phyloP scores from a whole-genome alignment of 2,888 invertebrate species.

The Choreutis nemorana region DNA sequence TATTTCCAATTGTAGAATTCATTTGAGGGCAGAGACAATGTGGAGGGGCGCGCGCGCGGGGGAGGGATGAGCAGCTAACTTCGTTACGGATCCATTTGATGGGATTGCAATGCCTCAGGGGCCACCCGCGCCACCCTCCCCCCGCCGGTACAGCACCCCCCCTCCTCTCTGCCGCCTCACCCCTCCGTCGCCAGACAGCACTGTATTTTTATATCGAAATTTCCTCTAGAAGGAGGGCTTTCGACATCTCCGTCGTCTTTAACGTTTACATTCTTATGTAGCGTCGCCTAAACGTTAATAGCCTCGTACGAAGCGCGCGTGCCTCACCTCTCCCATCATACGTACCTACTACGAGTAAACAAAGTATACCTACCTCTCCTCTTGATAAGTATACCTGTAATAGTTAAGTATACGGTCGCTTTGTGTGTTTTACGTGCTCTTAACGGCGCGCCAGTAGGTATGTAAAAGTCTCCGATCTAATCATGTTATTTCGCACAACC shows the following conservation, averaged over 20 bases:
- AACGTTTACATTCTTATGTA: conserved; percentile 67
- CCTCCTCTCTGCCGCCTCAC: conserved; percentile 13
- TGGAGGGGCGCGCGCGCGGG: conserved; percentile 61
- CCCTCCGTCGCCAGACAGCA: conserved; percentile 31
- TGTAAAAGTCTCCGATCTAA: conserved; percentile 42
- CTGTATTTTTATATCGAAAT: conserved; percentile 67
- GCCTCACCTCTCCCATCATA: conserved; percentile 25
- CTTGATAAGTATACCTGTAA: not conserved
- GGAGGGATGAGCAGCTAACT: conserved; percentile 72
- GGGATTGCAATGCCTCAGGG: conserved; percentile 72
- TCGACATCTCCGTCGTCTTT: conserved; percentile 55
- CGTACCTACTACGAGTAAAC: conserved; percentile 10
- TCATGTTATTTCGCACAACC: conserved; percentile 41
- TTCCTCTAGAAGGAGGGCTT: conserved; percentile 56
- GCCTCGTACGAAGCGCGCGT: conserved; percentile 44
- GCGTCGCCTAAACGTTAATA: conserved; percentile 63
- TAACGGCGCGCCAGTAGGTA: conserved; percentile 36
- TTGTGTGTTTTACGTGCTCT: conserved; percentile 41
- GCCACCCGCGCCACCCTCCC: conserved; percentile 36
- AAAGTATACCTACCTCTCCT: not conserved
- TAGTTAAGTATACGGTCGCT: not conserved
- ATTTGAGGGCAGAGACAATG: conserved; percentile 68
- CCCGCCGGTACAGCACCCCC: conserved; percentile 10
- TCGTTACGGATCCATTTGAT: conserved; percentile 83
- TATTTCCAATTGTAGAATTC: conserved; percentile 68